Evolutionary conservation across 2,797 vertebrate genomes (phyloP), one percentile per base, ranked within the genome.

Genomic region (Sylvia borin): DNA sequence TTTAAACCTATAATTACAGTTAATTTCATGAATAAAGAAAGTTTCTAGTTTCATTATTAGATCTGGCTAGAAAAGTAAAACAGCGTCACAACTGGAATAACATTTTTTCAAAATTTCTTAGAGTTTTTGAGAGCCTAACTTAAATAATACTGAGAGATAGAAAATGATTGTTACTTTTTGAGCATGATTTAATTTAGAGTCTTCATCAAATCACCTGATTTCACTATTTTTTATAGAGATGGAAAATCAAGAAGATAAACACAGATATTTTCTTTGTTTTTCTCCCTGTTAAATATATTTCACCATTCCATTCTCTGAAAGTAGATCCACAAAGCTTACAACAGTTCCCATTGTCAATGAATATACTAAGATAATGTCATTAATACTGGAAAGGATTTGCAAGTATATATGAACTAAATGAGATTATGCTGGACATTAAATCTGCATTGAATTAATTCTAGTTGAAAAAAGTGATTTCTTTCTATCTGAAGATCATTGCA

Each of bases 371-470:
- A 72, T 82, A 93, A 85, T 51, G 78, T 76, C 43, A 91, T 95
- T 95, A 88, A 87, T 47, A 93, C 36, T 78, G 80, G 43, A 73
- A 57, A 68, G 32, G 19, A 62, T 95, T 96, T 96, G 47, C 42
- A 95, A 92, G 34, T 72, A 11, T 40, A 82, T 93, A 85, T 51
- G 31, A 78, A 87, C 26, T 86, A 96, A 94, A 72, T 32, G 40
- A 91, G 92, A 83, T 26, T 77, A 43, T 96, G 77, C 93, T 47
- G 5, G 21, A 40, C 17, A n/a, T 80, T 51, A 79, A 84, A 95
- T 85, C 90, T 91, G 5, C 29, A 42, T 17, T 76, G 43, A 94
- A 94, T 70, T 93, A 95, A 84, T 40, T 82, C 20, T 86, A 76
- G 18, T 89, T 92, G 86, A 3, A 71, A 93, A 53, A 62, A 16